Conservation (phyloP, 2,113 vertebrate genomes). For the Pseudorhombus dupliciocellatus region DNA sequence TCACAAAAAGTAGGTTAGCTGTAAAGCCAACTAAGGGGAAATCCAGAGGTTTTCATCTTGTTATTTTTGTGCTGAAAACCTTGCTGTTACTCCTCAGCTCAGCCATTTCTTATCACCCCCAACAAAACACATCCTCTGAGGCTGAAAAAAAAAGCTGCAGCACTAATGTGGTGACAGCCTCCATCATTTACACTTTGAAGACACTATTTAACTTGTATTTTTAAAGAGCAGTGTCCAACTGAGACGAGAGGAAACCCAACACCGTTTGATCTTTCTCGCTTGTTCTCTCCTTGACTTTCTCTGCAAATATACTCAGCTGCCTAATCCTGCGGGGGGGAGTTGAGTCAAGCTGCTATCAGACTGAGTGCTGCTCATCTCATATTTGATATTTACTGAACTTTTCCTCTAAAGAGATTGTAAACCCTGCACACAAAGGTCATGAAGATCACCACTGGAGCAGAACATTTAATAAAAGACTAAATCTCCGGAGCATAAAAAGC, state of each 20-base stretch:
- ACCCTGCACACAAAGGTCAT: constrained; percentile 32
- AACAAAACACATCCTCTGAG: neutral
- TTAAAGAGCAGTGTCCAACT: neutral
- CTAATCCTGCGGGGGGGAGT: constrained; percentile 14
- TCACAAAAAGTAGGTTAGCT: constrained; percentile 52
- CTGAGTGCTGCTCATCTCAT: constrained; percentile 38
- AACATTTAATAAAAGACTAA: constrained; percentile 20
- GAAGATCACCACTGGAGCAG: neutral
- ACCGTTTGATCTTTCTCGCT: neutral
- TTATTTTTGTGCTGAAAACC: neutral
- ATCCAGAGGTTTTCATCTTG: constrained; percentile 5
- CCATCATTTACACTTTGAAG: constrained; percentile 6
- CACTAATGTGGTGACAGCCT: constrained; percentile 8
- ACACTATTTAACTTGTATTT: constrained; percentile 9
- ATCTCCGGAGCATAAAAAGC: neutral
- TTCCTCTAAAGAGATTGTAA: constrained; percentile 43
- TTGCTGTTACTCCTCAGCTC: neutral
- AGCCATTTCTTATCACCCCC: neutral
- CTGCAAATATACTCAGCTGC: constrained; percentile 16
- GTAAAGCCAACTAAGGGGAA: constrained; percentile 32
- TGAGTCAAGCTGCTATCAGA: constrained; percentile 49
- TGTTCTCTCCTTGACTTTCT: constrained; percentile 4
- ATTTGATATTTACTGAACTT: constrained; percentile 50
- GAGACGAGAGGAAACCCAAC: neutral
- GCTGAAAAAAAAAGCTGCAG: constrained; percentile 1